Evolutionary conservation across 2,797 vertebrate species (phyloP).

Genomic region (Bovichtus variegatus): DNA sequence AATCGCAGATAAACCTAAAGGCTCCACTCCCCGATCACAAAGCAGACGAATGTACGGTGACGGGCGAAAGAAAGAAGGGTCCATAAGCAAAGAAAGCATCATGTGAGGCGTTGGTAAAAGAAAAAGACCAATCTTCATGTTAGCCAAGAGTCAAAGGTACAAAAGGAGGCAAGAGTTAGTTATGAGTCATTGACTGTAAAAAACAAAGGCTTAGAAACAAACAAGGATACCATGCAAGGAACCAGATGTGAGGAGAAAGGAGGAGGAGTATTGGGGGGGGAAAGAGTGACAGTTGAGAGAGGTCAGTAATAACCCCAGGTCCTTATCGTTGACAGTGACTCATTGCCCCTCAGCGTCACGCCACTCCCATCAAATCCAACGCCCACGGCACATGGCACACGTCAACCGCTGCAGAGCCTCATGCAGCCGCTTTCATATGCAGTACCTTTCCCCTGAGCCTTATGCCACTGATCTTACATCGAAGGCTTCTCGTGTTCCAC

Average conservation of each 20-base stretch:
- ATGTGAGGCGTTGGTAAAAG: constrained; percentile 5
- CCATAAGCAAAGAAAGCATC: constrained; percentile 16
- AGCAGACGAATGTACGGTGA: constrained; percentile 31
- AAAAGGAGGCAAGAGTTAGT: constrained; percentile 42
- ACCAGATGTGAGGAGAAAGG: constrained; percentile 48
- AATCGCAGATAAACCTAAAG: constrained; percentile 67
- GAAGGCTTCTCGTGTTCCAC: background rate
- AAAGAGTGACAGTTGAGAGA: constrained; percentile 43
- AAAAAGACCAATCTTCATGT: constrained; percentile 13
- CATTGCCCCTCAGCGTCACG: constrained; percentile 45
- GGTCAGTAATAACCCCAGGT: constrained; percentile 62
- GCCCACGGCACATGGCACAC: constrained; percentile 40
- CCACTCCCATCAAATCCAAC: constrained; percentile 62
- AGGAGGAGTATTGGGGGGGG: background rate
- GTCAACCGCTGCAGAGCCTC: constrained; percentile 40
- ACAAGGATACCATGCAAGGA: constrained; percentile 44
- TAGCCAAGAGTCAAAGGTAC: constrained; percentile 34
- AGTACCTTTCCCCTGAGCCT: constrained; percentile 14
- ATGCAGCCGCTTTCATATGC: constrained; percentile 28
- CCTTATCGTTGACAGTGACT: constrained; percentile 72
- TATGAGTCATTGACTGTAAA: constrained; percentile 59
- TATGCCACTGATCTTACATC: constrained; percentile 33
- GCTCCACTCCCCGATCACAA: constrained; percentile 68
- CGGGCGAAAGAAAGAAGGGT: constrained; percentile 10
- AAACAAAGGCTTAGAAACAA: constrained; percentile 48